These are phyloP conservation scores for Phenganax stokvisi DNA, from an alignment of 92 coral and sea anemone species.

Conservation along the genomic window DNA sequence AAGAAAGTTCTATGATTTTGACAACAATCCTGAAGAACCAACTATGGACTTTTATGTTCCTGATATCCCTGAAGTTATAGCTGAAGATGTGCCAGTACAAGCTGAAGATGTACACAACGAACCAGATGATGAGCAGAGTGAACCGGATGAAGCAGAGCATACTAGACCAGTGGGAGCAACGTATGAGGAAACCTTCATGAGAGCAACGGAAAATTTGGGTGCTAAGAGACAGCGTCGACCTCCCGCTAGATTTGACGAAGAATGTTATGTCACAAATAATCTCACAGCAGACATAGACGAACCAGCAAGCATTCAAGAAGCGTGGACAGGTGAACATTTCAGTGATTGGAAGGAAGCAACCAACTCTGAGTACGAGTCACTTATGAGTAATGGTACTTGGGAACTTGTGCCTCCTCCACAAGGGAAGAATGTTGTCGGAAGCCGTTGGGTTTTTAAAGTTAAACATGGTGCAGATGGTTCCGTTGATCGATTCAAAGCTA, in stretches of 20 bases:
- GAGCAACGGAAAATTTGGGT: neutral
- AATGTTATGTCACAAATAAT: neutral
- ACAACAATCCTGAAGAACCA: neutral
- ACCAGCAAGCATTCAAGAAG: conserved; percentile 14
- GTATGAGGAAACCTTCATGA: conserved; percentile 33
- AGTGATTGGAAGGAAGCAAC: conserved; percentile 19
- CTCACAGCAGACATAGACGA: conserved; percentile 15
- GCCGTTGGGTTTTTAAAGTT: neutral
- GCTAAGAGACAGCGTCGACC: too few relatives aligned
- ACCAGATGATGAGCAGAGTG: too few relatives aligned
- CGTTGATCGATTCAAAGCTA: neutral
- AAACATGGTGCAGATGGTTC: conserved; percentile 1
- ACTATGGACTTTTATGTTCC: neutral
- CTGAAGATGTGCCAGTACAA: too few relatives aligned
- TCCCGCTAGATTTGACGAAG: too few relatives aligned
- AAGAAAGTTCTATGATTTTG: too few relatives aligned
- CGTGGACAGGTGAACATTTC: conserved; percentile 1
- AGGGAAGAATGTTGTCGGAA: conserved; percentile 16
- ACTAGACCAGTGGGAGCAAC: conserved; percentile 20
- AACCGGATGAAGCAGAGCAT: too few relatives aligned
- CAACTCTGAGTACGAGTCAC: conserved; percentile 25
- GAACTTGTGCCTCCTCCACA: conserved; percentile 24
- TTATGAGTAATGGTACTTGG: conserved; percentile 18
- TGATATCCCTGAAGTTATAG: too few relatives aligned
- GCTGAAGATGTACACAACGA: too few relatives aligned